Base-by-base conservation (phyloP, 1,140 invertebrate genomes). In the Drosophila murphyi region DNA sequence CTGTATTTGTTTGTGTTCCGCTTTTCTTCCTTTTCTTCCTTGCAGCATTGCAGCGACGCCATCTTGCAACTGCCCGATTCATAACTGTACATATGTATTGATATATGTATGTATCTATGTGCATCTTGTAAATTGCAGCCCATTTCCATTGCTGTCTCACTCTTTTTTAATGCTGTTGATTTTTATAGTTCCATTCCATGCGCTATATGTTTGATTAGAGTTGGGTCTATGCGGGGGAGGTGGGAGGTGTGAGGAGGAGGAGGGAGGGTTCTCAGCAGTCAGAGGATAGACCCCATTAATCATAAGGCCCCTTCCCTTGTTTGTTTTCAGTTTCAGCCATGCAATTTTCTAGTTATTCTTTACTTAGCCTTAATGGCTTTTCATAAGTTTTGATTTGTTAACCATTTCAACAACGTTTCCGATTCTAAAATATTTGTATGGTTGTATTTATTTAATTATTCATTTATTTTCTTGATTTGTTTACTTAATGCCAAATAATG, bases 1-100 rank as follows among this genome's bases (percentile, higher is more conserved):
- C 43, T 48, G 55, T 59, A 68, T 75, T 88, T 89, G 71, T 80
- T 78, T 77, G 74, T 86, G 34, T 81, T 76, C 55, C 62, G 75
- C 52, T 41, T 50, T 70, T 64, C 41, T 61, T 57, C 63, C 52
- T 47, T 47, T n/a, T 51, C 70, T 47, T n/a, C 43, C 70, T 57
- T 56, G 60, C 60, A 72, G 34, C 32, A 43, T 51, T 65, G 61
- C 45, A 64, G 29, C 43, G 74, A 45, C 81, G 81, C 81, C 81
- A 85, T 85, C 82, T 85, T 85, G 81, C 61, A 56, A 69, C 52
- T 41, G 28, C 47, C 69, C 3, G 55, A 79, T 50, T 54, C 61
- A 70, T 70, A 77, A 67, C 73, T 41, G 70, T 69, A 72, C 60
- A 82, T 75, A 80, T 20, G 20, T 20, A 20, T 20, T 20, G 52